Evolutionary conservation across 2,888 invertebrate species (phyloP).

Genomic region (Ditylenchus weischeri): DNA sequence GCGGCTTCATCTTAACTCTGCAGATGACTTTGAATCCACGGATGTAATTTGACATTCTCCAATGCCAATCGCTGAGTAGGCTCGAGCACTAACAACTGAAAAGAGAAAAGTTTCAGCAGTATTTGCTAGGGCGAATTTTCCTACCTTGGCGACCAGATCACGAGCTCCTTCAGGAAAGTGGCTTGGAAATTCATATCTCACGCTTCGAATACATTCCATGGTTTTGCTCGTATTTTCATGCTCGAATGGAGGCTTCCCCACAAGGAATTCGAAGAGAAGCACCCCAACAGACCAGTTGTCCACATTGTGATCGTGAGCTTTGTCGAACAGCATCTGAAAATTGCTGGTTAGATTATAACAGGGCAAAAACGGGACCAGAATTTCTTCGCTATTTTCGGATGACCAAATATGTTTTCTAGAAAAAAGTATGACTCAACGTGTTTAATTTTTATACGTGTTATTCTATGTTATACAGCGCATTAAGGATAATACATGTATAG

Average conservation of each 20-base stretch:
- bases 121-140: no score
- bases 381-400: no score
- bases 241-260: slow-evolving; percentile 90
- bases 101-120: no score
- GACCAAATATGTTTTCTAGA: no score
- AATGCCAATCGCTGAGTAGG: slow-evolving; percentile 19
- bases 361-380: not conserved
- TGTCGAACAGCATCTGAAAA: slow-evolving; percentile 80
- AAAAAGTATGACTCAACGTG: no score
- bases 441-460: no score
- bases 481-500: no score
- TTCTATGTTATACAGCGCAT: no score
- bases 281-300: slow-evolving; percentile 95
- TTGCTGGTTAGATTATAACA: not conserved
- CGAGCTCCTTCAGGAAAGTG: slow-evolving; percentile 21
- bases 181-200: slow-evolving; percentile 18
- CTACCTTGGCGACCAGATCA: slow-evolving; percentile 24
- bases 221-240: slow-evolving; percentile 20
- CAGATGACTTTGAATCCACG: slow-evolving; percentile 19
- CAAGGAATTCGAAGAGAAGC: slow-evolving; percentile 85
- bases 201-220: slow-evolving; percentile 18
- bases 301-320: slow-evolving; percentile 70
- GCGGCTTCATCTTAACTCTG: not conserved
- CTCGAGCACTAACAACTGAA: slow-evolving; percentile 22
- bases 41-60: slow-evolving; percentile 15